Base-by-base conservation (phyloP, 2,888 invertebrate genomes). In the Malthinus seriepunctatus region DNA sequence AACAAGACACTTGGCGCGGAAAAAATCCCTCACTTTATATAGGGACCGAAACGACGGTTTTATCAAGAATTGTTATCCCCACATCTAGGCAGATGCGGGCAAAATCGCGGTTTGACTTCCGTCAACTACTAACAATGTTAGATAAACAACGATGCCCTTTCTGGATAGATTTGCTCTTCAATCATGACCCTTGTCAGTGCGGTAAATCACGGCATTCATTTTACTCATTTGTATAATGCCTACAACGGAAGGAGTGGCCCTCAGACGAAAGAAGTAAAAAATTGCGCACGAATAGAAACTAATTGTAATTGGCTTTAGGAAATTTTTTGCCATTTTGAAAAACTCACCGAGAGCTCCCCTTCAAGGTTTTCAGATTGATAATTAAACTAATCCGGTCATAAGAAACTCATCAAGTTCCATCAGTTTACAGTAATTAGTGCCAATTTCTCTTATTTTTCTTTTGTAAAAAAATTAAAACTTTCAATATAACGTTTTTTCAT, bases 141-240 rank as follows among this genome's bases (percentile, higher is more conserved):
- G 59, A 63, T 59, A 62, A 63, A 63, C 63, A 62, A 62, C 54
- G 56, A 53, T 60, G 60, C 51, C 59, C 54, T 56, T 59, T 58
- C 50, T 32, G 33, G 59, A 61, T 53, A 56, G 55, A 63, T 63
- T 49, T 55, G 51, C 52, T 53, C 59, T 56, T 63, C 59, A 61
- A 63, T 63, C 63, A 59, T 57, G 63, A 12, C 59, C 57, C 63
- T 54, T 59, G 31, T 56, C 51, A 46, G 53, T 48, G 35, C 52
- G 51, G 51, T 58, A 64, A 64, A 64, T 64, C 64, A 64, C 62
- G 60, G 54, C 64, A 64, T 64, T 64, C 62, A 57, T 57, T 60
- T 53, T 44, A 54, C 60, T 60, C 63, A 57, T 64, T 60, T 62
- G 56, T 64, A 53, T 62, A 61, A 65, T 61, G 56, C 56, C 50